Evolutionary conservation across 1,140 invertebrate species (phyloP).

Genomic region (Saccostrea glomerata): DNA sequence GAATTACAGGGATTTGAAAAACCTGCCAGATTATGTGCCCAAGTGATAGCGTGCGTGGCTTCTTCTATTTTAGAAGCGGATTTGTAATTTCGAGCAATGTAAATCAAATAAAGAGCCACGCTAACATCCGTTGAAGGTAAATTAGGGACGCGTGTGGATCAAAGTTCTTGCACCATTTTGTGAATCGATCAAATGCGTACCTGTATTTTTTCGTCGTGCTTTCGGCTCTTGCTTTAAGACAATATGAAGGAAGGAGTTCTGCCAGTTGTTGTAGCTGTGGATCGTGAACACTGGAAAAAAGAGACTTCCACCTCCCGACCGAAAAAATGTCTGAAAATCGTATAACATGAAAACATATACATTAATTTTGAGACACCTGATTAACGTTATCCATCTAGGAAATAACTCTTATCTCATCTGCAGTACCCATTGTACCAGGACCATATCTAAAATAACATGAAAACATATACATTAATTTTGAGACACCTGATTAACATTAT

Average conservation of each 20-base stretch:
- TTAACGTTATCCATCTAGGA: too few relatives aligned
- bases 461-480: too few relatives aligned
- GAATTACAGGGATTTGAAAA: conserved; percentile 27
- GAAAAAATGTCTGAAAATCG: conserved; percentile 12
- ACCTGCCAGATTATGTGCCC: conserved; percentile 40
- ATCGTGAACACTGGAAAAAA: neutral
- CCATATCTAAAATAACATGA: too few relatives aligned
- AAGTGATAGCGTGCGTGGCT: neutral
- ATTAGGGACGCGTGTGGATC: neutral
- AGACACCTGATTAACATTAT: too few relatives aligned
- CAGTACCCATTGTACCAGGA: too few relatives aligned
- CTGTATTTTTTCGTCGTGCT: neutral
- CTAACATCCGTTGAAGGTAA: conserved; percentile 35
- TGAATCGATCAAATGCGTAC: neutral
- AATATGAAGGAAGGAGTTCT: neutral
- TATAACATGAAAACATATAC: neutral
- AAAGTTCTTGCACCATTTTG: conserved; percentile 18
- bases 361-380: too few relatives aligned
- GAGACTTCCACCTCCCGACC: neutral
- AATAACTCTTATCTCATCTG: too few relatives aligned
- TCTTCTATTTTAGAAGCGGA: conserved; percentile 18
- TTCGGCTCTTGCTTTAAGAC: conserved; percentile 15
- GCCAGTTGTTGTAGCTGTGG: neutral
- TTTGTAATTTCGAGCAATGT: neutral
- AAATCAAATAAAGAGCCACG: neutral